These are phyloP conservation scores for Oxyruncus cristatus DNA, from an alignment of 2,113 vertebrate genomes.

Conservation along the genomic window DNA sequence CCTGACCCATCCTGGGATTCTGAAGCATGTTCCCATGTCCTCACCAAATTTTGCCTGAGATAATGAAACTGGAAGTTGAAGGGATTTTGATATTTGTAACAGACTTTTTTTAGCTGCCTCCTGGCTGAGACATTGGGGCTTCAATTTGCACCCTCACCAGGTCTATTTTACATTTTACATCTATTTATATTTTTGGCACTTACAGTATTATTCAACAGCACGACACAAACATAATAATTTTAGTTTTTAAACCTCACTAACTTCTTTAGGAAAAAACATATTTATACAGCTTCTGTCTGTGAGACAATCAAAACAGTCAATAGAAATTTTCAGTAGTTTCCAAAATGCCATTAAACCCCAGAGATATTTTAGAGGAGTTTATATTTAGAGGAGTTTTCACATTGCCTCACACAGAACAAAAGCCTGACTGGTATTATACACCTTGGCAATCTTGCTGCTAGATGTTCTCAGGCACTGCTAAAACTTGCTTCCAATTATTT, in stretches of 20 bases:
- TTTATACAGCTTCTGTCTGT: neutral
- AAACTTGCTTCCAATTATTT: neutral
- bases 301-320: neutral
- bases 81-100: neutral
- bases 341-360: neutral
- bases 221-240: neutral
- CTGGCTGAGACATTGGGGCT: neutral
- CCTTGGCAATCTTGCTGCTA: neutral
- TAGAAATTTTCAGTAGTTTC: neutral
- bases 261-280: neutral
- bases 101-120: neutral
- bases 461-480: neutral
- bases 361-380: neutral
- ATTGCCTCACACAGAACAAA: neutral
- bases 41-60: neutral
- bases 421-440: neutral
- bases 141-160: accelerated
- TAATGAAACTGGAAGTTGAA: neutral
- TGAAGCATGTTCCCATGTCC: neutral
- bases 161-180: neutral
- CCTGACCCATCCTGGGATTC: neutral
- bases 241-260: neutral
- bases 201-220: neutral
- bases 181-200: neutral
- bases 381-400: neutral